Conservation (phyloP, 2,888 invertebrate species). For the Stenotaenia linearis region DNA sequence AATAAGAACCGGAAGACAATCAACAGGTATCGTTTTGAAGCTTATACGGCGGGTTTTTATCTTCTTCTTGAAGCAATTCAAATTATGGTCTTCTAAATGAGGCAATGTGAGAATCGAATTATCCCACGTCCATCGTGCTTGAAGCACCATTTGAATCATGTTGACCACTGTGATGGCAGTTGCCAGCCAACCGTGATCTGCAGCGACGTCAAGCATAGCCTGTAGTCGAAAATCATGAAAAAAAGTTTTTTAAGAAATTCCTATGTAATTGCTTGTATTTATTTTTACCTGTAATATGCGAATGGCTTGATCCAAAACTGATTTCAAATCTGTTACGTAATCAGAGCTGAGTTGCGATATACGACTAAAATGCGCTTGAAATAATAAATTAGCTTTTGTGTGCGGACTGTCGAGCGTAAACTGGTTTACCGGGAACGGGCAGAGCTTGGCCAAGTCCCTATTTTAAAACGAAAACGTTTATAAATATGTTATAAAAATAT, state of each 20-base stretch:
- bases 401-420: slow-evolving; percentile 81
- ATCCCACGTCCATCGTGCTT: slow-evolving; percentile 74
- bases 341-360: slow-evolving; percentile 80
- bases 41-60: neutral
- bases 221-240: slow-evolving; percentile 46
- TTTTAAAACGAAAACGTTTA: neutral
- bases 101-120: slow-evolving; percentile 55
- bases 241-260: neutral
- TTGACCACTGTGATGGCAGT: slow-evolving; percentile 68
- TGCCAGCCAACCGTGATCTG: slow-evolving; percentile 83
- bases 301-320: slow-evolving; percentile 91
- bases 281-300: slow-evolving; percentile 75
- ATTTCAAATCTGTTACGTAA: slow-evolving; percentile 92
- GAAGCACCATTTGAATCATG: slow-evolving; percentile 79
- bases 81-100: slow-evolving; percentile 58
- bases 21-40: neutral
- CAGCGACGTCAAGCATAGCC: slow-evolving; percentile 93
- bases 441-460: slow-evolving; percentile 72
- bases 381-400: slow-evolving; percentile 84
- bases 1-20: slow-evolving; percentile 57
- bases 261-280: too few species aligned
- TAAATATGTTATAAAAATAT: neutral
- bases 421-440: slow-evolving; percentile 66
- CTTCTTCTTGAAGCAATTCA: slow-evolving; percentile 38
- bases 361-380: slow-evolving; percentile 91